These are phyloP conservation scores for Archegozetes longisetosus DNA, from an alignment of 1,140 invertebrate species.

Conservation along the genomic window DNA sequence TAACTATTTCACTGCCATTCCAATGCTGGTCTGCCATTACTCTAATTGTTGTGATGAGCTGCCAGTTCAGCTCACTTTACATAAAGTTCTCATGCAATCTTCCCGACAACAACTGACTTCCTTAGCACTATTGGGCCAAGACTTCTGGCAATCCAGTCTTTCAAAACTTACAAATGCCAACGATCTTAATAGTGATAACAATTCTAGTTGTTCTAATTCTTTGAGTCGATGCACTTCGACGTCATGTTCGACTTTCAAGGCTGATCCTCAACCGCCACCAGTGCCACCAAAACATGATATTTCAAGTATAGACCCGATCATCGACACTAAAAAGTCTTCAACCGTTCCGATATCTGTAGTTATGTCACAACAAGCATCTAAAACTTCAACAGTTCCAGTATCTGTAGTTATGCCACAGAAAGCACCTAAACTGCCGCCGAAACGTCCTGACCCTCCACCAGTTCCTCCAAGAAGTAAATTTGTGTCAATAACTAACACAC, in stretches of 20 bases:
- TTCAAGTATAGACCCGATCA: not conserved
- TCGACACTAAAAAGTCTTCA: not conserved
- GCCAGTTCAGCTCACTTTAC: constrained; percentile 70
- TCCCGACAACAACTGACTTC: constrained; percentile 75
- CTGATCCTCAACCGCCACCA: not conserved
- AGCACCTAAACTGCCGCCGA: not conserved
- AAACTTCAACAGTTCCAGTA: not conserved
- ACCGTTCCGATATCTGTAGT: not conserved
- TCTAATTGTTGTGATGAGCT: constrained; percentile 84
- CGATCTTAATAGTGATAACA: not conserved
- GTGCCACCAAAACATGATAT: not conserved
- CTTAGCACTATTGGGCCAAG: constrained; percentile 72
- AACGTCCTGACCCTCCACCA: not conserved
- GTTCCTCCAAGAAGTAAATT: not conserved
- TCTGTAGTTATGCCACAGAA: not conserved
- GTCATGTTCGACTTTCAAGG: not conserved
- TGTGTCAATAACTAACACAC: not conserved
- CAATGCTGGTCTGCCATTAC: constrained; percentile 78
- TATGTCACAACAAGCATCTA: not conserved
- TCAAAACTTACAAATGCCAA: not conserved
- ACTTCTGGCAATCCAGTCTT: constrained; percentile 18
- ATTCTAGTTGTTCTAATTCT: not conserved
- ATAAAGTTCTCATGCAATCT: constrained; percentile 60
- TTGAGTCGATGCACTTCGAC: not conserved
- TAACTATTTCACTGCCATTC: constrained; percentile 78